Percentiles rank a stretch among this genome's conserved stretches.
phyloP scores from a whole-genome alignment of 2,113 vertebrate genomes.

The Mustelus asterias region DNA sequence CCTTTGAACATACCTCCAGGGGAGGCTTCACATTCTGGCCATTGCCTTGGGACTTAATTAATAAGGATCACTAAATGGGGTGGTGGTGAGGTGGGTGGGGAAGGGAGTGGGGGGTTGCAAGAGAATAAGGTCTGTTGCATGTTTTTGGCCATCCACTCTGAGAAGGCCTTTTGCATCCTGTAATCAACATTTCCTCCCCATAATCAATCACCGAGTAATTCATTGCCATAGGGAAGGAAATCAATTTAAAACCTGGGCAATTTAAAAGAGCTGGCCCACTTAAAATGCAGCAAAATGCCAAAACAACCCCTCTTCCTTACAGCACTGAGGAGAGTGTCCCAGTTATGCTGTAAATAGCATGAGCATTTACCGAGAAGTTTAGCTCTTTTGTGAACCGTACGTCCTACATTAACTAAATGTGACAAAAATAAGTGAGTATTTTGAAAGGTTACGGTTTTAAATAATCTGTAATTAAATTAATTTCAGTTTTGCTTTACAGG shows the following conservation, averaged over 20 bases:
- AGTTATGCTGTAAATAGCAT: neutral
- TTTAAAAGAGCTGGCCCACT: neutral
- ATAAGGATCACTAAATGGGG: neutral
- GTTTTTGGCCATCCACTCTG: neutral
- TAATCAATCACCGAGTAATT: neutral
- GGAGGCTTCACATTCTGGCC: neutral
- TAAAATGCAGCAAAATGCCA: neutral
- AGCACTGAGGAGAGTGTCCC: neutral
- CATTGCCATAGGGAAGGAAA: neutral
- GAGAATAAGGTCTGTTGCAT: neutral
- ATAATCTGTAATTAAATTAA: neutral
- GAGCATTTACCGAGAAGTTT: neutral
- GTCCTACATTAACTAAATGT: neutral
- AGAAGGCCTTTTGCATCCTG: neutral
- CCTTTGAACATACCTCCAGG: neutral
- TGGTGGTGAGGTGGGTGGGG: too few species aligned
- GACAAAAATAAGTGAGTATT: neutral
- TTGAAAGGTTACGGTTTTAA: neutral
- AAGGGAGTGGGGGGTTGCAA: neutral
- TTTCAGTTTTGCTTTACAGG: neutral
- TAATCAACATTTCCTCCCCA: neutral
- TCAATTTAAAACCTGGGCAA: neutral
- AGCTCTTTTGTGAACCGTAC: neutral
- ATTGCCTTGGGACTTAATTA: neutral
- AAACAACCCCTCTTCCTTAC: neutral